Percentiles rank a stretch among this genome's conserved stretches.
phyloP scores from a whole-genome alignment of 2,888 invertebrate species.

The Hanleya hanleyi region DNA sequence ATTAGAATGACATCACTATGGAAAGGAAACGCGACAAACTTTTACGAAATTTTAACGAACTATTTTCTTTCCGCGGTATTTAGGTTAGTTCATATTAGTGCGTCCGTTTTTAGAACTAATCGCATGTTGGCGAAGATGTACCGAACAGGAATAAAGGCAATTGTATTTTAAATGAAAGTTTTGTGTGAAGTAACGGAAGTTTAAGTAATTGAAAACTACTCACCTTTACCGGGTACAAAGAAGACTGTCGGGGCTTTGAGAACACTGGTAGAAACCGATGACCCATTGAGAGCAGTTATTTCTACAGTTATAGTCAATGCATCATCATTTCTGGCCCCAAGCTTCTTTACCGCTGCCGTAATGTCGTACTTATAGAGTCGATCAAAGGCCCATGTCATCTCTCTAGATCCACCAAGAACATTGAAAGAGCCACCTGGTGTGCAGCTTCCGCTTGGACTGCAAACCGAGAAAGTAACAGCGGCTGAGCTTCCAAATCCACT shows the following conservation, averaged over 20 bases:
- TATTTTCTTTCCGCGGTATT: no score
- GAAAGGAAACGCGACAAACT: no score
- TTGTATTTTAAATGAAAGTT: no score
- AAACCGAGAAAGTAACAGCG: conserved; percentile 11
- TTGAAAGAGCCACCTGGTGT: conserved; percentile 34
- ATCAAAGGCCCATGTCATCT: conserved; percentile 44
- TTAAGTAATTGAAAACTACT: no score
- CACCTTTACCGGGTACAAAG: conserved; percentile 25
- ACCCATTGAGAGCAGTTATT: conserved; percentile 27
- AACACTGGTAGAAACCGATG: neutral
- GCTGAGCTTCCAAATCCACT: conserved; percentile 38
- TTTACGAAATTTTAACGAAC: no score
- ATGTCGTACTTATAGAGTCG: conserved; percentile 37
- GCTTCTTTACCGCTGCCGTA: conserved; percentile 23
- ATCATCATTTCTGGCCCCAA: conserved; percentile 15
- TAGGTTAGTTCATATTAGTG: no score
- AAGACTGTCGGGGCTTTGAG: conserved; percentile 25
- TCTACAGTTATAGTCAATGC: conserved; percentile 24
- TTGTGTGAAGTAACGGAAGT: no score
- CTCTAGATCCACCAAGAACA: conserved; percentile 37
- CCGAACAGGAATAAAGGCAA: no score
- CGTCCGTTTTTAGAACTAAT: no score
- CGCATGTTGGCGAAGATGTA: no score
- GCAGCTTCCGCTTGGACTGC: conserved; percentile 24
- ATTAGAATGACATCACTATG: no score